Evolutionary conservation across 2,113 vertebrate genomes (phyloP).

Genomic region (Calyptomena viridis): DNA sequence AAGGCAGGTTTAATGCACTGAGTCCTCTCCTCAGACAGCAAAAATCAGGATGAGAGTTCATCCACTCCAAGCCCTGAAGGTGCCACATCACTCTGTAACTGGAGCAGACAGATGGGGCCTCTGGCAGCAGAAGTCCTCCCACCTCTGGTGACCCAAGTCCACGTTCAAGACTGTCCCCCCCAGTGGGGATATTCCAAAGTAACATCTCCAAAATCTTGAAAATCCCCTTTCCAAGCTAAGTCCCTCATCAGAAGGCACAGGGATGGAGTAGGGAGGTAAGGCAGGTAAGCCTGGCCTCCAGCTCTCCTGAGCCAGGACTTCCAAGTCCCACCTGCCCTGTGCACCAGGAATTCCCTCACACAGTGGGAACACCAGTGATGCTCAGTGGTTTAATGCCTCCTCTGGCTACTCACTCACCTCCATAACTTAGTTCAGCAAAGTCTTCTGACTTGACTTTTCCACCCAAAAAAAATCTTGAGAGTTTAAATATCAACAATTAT

Average conservation of each 20-base stretch:
- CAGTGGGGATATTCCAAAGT: not conserved
- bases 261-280: not conserved
- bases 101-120: not conserved
- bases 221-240: not conserved
- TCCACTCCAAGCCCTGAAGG: not conserved
- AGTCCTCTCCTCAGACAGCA: not conserved
- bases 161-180: accelerated
- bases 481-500: not conserved
- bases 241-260: not conserved
- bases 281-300: not conserved
- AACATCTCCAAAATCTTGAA: not conserved
- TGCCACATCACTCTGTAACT: not conserved
- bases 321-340: not conserved
- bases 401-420: not conserved
- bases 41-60: not conserved
- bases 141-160: no score
- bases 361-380: not conserved
- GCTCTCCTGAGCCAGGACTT: not conserved
- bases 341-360: not conserved
- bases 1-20: accelerated
- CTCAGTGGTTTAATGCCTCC: not conserved
- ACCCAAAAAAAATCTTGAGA: not conserved
- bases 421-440: accelerated
- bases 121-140: not conserved
- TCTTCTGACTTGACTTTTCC: not conserved